Conservation (phyloP, 2,888 invertebrate species). For the Plagodis pulveraria region DNA sequence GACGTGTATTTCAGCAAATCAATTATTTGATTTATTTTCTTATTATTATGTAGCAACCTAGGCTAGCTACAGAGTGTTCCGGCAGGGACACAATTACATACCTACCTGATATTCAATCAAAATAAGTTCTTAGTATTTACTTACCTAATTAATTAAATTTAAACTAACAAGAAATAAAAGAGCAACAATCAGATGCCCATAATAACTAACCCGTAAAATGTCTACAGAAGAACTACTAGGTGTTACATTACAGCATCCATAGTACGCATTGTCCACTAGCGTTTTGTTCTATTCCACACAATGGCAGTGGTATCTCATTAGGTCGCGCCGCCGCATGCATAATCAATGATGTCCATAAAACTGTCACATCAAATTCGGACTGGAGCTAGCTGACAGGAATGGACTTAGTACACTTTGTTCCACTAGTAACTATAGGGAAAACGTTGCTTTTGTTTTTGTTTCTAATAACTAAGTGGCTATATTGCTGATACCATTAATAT, state of each 20-base stretch:
- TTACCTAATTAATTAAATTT: no score
- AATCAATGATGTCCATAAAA: conserved; percentile 52
- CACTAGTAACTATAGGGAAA: not conserved
- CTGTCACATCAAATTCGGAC: conserved; percentile 28
- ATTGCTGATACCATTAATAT: no score
- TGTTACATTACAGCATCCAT: not conserved
- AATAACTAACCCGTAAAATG: not conserved
- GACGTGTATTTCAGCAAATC: no score
- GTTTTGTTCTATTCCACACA: conserved; percentile 37
- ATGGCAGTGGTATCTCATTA: conserved; percentile 51
- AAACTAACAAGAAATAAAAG: conserved; percentile 11
- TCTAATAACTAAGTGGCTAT: no score
- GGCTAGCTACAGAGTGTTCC: no score
- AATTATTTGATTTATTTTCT: no score
- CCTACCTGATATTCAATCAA: no score
- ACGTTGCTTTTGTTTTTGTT: no score
- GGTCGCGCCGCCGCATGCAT: conserved; percentile 45
- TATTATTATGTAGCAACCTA: no score
- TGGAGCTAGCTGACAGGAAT: not conserved
- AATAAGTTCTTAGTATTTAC: no score
- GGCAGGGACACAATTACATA: no score
- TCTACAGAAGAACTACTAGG: not conserved
- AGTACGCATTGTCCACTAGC: conserved; percentile 15
- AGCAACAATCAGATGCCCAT: conserved; percentile 19
- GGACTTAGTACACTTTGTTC: not conserved